phyloP scores from a whole-genome alignment of 2,797 vertebrate species.

The Acanthopagrus latus region DNA sequence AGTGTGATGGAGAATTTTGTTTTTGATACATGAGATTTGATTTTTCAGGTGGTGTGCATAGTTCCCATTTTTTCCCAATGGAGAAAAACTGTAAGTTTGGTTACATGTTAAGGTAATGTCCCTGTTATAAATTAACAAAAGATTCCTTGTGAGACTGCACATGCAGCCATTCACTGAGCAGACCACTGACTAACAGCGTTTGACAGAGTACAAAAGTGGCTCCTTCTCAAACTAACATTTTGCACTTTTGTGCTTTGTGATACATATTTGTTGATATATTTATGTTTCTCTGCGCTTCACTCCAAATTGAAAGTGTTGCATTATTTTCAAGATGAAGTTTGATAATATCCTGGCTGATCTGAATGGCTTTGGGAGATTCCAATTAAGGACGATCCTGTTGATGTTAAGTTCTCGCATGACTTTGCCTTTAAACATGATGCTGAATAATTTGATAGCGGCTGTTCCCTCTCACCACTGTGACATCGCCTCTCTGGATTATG shows the following conservation, averaged over 20 bases:
- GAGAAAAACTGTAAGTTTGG: too few species aligned
- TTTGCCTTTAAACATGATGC: conserved; percentile 89
- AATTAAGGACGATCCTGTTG: conserved; percentile 78
- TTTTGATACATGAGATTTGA: too few species aligned
- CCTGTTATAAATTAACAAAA: too few species aligned
- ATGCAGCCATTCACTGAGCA: conserved; percentile 15
- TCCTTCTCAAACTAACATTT: not conserved
- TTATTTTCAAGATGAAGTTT: conserved; percentile 84
- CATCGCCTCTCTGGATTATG: conserved; percentile 76
- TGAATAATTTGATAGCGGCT: conserved; percentile 84
- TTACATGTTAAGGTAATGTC: too few species aligned
- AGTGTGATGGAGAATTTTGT: too few species aligned
- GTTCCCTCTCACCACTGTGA: conserved; percentile 89
- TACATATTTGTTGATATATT: not conserved
- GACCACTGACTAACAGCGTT: conserved; percentile 20
- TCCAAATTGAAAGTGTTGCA: not conserved
- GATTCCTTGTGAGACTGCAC: not conserved
- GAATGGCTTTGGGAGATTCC: conserved; percentile 88
- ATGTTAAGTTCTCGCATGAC: conserved; percentile 84
- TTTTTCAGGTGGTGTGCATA: too few species aligned
- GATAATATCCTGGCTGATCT: conserved; percentile 88
- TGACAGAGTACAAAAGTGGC: not conserved
- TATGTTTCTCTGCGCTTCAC: not conserved
- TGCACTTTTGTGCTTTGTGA: not conserved
- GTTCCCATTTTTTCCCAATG: too few species aligned